Percentiles rank a stretch among this genome's conserved stretches.
Evolutionary conservation across 2,113 vertebrate species (phyloP).

Genomic region (Mus musculus): DNA sequence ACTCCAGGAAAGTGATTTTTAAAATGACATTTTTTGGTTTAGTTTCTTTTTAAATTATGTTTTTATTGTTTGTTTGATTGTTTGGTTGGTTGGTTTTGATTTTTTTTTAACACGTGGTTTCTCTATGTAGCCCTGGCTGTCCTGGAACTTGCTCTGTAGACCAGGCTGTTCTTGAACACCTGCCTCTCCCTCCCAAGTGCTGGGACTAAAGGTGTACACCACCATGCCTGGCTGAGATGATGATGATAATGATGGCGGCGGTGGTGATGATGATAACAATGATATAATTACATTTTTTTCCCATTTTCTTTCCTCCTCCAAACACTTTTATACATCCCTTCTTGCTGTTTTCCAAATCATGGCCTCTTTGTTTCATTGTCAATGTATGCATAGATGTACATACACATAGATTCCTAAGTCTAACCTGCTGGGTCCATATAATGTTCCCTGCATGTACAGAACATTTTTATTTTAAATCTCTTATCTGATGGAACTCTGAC

Average conservation of each 20-base stretch:
- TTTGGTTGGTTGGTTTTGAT: background rate
- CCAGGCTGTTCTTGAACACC: background rate
- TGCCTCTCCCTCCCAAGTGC: background rate
- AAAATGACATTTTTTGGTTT: background rate
- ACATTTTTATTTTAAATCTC: slow-evolving; percentile 42
- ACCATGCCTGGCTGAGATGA: background rate
- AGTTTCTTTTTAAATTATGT: background rate
- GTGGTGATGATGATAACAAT: no score
- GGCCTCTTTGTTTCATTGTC: background rate
- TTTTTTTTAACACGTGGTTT: background rate
- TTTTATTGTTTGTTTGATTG: background rate
- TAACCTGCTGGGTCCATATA: background rate
- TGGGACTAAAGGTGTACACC: background rate
- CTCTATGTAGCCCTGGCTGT: background rate
- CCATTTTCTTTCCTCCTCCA: background rate
- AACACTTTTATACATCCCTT: background rate
- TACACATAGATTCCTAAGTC: background rate
- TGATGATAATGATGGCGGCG: no score
- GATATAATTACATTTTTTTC: background rate
- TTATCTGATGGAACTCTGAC: background rate
- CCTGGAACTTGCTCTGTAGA: background rate
- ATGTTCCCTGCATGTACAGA: background rate
- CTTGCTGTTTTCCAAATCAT: background rate
- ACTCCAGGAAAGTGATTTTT: background rate
- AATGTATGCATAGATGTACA: no score